Base-by-base conservation (phyloP, 2,888 invertebrate species). In the Drosophila fungiperda region DNA sequence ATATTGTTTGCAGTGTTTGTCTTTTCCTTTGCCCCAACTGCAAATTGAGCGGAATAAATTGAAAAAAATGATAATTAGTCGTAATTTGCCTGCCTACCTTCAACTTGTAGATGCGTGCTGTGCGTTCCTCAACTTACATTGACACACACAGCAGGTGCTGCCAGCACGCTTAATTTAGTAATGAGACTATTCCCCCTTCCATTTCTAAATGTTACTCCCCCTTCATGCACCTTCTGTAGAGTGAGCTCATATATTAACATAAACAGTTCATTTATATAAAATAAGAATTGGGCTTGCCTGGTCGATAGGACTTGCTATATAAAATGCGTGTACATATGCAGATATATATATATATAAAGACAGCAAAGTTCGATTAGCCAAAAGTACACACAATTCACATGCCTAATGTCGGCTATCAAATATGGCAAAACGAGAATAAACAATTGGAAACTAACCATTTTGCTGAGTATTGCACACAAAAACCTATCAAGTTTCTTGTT, bases 31-130 rank as follows among this genome's bases (percentile, higher is more conserved):
- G 45, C 45, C 20, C 7, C 45, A 45, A 52, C 38, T 36, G 64
- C 42, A 40, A 66, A 76, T 74, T 72, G 69, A 69, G 61, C 55
- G 63, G 59, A 71, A 76, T 71, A 87, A 89, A 87, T 87, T 87
- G 88, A 89, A 89, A 87, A 89, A 87, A 89, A 86, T 85, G 83
- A 83, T 89, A 87, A 87, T 87, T 87, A 89, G 78, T 59, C 63
- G 73, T 85, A 82, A 85, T 82, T 83, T 80, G 77, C 77, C 45
- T 15, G 20, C 20, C 20, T 45, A 20, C 45, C 76, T 70, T 68
- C 60, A 70, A 64, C 67, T 58, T 54, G 58, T 53, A 58, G 59
- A 45, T 50, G 69, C 35, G 48, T 52, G 20, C 45, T 11, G 45
- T 12, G 40, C 1, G 64, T 32, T 40, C 53, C 62, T 64, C 68